Conservation (phyloP, 2,797 vertebrate species). For the Sciaenops ocellatus region DNA sequence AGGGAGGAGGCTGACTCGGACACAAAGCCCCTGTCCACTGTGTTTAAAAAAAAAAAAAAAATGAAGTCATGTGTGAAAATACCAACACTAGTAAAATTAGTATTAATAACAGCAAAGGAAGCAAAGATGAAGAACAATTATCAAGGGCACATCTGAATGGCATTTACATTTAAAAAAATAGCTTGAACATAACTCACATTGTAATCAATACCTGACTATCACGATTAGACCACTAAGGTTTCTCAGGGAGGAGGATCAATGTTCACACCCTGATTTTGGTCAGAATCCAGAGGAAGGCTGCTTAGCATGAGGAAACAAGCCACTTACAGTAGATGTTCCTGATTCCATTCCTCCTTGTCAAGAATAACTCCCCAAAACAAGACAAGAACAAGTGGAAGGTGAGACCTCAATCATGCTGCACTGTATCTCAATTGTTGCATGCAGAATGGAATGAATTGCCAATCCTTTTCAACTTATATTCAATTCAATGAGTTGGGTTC, state of each 20-base stretch:
- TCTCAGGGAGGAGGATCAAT: constrained; percentile 29
- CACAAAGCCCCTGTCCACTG: background rate
- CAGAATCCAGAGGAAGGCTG: constrained; percentile 29
- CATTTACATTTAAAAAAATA: constrained; percentile 3
- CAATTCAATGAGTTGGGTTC: too few species aligned
- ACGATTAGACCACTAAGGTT: background rate
- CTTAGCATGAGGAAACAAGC: constrained; percentile 19
- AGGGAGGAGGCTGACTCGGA: background rate
- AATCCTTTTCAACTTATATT: too few species aligned
- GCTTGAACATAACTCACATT: background rate
- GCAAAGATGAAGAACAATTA: background rate
- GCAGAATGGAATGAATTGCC: too few species aligned
- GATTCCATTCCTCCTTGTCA: background rate
- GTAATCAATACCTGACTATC: constrained; percentile 9
- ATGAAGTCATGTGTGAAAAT: constrained; percentile 19
- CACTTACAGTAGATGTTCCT: background rate
- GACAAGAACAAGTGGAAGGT: background rate
- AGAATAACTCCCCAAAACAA: constrained; percentile 20
- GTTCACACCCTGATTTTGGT: constrained; percentile 6
- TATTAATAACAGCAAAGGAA: background rate
- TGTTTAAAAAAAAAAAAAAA: background rate
- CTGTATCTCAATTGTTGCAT: background rate
- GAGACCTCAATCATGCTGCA: background rate
- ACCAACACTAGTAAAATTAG: background rate
- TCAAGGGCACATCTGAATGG: background rate